Evolutionary conservation across 2,797 vertebrate species (phyloP).

Genomic region (Protosalanx chinensis): DNA sequence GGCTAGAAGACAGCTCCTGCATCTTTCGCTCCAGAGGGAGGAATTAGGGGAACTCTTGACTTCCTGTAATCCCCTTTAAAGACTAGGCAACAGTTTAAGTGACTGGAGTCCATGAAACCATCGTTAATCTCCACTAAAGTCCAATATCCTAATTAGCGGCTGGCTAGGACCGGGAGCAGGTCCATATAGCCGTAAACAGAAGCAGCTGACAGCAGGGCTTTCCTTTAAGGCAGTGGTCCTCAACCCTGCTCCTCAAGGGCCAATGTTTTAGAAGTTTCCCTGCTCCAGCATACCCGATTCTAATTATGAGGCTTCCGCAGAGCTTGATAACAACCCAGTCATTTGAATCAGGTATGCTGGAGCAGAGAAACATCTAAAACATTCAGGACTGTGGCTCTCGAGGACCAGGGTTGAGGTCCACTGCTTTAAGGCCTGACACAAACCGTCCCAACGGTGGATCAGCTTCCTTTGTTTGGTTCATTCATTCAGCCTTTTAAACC

Average conservation of each 20-base stretch:
- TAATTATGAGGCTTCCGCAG: no score
- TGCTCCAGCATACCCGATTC: no score
- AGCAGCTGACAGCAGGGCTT: background rate
- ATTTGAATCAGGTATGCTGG: no score
- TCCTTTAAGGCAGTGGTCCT: background rate
- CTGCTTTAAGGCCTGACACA: background rate
- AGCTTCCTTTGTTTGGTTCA: background rate
- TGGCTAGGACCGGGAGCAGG: background rate
- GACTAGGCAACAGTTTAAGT: background rate
- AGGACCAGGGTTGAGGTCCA: no score
- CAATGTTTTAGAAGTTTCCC: no score
- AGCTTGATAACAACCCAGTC: no score
- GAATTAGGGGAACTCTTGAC: background rate
- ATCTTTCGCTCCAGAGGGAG: background rate
- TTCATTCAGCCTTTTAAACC: no score
- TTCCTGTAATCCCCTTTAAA: no score
- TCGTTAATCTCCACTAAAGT: constrained; percentile 36
- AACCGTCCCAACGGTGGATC: background rate
- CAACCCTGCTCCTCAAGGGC: no score
- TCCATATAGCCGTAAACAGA: constrained; percentile 2
- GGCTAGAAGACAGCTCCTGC: background rate
- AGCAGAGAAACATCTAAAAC: no score
- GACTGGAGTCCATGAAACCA: constrained; percentile 22
- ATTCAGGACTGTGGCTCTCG: no score
- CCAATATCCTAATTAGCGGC: constrained; percentile 39